These are phyloP conservation scores for Neuroterus valhalla DNA, from an alignment of 1,140 invertebrate species.

Conservation along the genomic window DNA sequence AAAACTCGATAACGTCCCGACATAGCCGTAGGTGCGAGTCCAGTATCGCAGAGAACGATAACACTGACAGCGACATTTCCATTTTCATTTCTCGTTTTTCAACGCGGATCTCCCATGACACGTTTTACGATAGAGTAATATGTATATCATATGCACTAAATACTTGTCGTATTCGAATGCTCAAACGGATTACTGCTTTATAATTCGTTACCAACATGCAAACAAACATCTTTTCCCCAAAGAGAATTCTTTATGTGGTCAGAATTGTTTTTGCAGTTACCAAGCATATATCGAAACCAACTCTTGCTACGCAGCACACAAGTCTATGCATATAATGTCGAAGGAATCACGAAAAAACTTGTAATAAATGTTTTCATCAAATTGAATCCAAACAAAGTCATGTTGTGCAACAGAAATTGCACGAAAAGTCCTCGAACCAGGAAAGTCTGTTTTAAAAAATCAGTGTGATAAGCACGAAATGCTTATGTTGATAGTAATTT, in stretches of 20 bases:
- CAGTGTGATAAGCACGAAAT: too few relatives aligned
- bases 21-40: neutral
- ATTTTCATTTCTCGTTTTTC: slow-evolving; percentile 36
- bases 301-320: neutral
- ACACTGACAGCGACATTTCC: slow-evolving; percentile 42
- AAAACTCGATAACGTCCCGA: slow-evolving; percentile 49
- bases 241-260: neutral
- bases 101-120: slow-evolving; percentile 10
- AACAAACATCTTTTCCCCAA: neutral
- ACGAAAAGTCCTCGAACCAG: too few relatives aligned
- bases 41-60: slow-evolving; percentile 45
- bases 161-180: neutral
- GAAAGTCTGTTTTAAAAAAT: too few relatives aligned
- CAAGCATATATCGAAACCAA: neutral
- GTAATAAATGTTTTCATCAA: too few relatives aligned
- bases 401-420: too few relatives aligned
- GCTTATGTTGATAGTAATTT: too few relatives aligned
- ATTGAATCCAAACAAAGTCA: too few relatives aligned
- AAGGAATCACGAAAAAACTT: too few relatives aligned
- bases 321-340: neutral
- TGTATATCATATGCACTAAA: neutral
- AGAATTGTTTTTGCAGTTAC: neutral
- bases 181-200: neutral
- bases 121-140: neutral
- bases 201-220: neutral